A percentile compares a stretch with the other conserved stretches of the same genome.
phyloP scores from a whole-genome alignment of 1,140 invertebrate species.

The Catajapyx aquilonaris region DNA sequence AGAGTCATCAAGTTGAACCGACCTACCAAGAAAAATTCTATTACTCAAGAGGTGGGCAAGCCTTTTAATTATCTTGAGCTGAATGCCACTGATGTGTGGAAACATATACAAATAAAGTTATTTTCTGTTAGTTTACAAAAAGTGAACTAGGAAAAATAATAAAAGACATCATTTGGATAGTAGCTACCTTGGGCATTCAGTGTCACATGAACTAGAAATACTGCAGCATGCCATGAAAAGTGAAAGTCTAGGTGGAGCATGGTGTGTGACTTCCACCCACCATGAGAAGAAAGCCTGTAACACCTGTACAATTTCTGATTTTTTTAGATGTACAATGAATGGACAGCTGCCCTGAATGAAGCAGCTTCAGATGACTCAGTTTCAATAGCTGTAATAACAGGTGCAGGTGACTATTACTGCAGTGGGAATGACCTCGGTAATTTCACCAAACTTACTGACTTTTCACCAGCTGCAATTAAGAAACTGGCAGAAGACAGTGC shows the following conservation, averaged over 20 bases:
- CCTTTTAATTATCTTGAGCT: constrained; percentile 3
- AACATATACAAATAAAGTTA: too few relatives aligned
- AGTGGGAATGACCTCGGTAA: constrained; percentile 71
- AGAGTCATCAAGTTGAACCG: constrained; percentile 46
- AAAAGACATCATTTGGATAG: too few relatives aligned
- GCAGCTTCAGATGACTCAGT: constrained; percentile 39
- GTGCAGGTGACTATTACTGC: constrained; percentile 54
- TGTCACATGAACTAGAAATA: too few relatives aligned
- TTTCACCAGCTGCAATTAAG: constrained; percentile 16
- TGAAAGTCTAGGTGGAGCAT: too few relatives aligned
- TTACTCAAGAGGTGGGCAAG: constrained; percentile 28
- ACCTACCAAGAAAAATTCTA: constrained; percentile 55
- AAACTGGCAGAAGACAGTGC: neutral
- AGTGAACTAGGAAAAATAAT: too few relatives aligned
- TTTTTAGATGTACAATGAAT: constrained; percentile 40
- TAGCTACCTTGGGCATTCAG: too few relatives aligned
- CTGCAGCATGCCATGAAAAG: too few relatives aligned
- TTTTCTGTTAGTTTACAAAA: too few relatives aligned
- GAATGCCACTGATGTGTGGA: too few relatives aligned
- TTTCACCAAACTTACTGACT: constrained; percentile 21
- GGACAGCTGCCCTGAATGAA: constrained; percentile 38
- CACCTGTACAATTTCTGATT: too few relatives aligned
- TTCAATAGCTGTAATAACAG: constrained; percentile 44
- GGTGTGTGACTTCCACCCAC: too few relatives aligned
- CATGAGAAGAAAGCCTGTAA: too few relatives aligned